Conservation (phyloP, 30 jellyfish, hydroid and myxozoan genomes). For the Haliclystus octoradiatus region DNA sequence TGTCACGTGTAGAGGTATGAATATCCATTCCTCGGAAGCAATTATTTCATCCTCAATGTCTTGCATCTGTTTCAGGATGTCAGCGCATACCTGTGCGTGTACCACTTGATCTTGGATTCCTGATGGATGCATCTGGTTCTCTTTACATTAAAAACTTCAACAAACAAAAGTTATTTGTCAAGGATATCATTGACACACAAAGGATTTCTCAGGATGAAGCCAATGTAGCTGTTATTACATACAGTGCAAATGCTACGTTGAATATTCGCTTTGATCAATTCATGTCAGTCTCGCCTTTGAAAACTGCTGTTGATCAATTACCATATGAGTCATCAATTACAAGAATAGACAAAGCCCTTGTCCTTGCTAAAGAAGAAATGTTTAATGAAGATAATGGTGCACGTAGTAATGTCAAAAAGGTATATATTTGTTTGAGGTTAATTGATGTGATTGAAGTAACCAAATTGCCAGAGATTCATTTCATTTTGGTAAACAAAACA, state of each 20-base stretch:
- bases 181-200: conserved; percentile 41
- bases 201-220: conserved; percentile 19
- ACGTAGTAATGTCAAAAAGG: conserved; percentile 71
- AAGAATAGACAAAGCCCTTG: conserved; percentile 70
- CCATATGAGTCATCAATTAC: conserved; percentile 58
- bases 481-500: too few species aligned
- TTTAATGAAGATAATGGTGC: conserved; percentile 53
- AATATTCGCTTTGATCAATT: conserved; percentile 34
- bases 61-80: conserved; percentile 47
- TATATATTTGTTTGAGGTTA: too few species aligned
- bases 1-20: too few species aligned
- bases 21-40: too few species aligned
- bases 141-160: conserved; percentile 27
- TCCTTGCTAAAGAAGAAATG: conserved; percentile 34
- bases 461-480: too few species aligned
- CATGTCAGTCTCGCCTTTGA: conserved; percentile 10
- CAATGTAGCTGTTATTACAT: conserved; percentile 43
- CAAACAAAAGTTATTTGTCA: conserved; percentile 52
- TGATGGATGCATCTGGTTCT: conserved; percentile 84
- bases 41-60: too few species aligned
- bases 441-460: too few species aligned
- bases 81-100: conserved; percentile 1
- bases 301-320: conserved; percentile 32
- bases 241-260: conserved; percentile 60
- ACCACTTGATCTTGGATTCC: conserved; percentile 66